Evolutionary conservation across 2,113 vertebrate genomes (phyloP).

Genomic region (Struthio camelus): DNA sequence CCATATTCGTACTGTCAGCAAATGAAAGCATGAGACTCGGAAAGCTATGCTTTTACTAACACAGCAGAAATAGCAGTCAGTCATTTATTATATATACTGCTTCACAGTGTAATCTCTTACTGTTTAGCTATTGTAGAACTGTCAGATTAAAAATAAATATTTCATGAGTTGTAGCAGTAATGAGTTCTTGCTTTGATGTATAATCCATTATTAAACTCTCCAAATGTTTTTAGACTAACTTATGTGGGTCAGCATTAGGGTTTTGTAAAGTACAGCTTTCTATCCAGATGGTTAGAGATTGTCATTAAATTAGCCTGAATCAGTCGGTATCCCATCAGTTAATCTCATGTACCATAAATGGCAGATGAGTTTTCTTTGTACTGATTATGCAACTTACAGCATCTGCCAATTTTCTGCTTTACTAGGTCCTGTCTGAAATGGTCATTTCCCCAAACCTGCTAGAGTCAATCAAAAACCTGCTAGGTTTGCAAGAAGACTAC

Average conservation of each 20-base stretch:
- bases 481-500: not conserved
- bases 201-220: conserved; percentile 68
- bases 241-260: conserved; percentile 38
- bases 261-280: conserved; percentile 18
- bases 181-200: conserved; percentile 65
- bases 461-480: conserved; percentile 51
- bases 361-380: conserved; percentile 58
- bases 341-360: conserved; percentile 37
- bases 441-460: conserved; percentile 57
- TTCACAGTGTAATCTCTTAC: conserved; percentile 37
- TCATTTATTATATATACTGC: conserved; percentile 52
- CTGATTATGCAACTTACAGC: conserved; percentile 39
- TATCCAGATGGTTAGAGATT: conserved; percentile 61
- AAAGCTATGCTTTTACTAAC: conserved; percentile 44
- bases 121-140: conserved; percentile 49
- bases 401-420: conserved; percentile 68
- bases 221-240: conserved; percentile 47
- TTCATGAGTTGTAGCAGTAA: conserved; percentile 50
- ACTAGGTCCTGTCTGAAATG: conserved; percentile 49
- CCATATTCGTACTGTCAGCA: not conserved
- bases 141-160: conserved; percentile 68
- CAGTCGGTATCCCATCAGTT: conserved; percentile 42
- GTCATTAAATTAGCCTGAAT: conserved; percentile 58
- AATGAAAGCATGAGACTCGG: not conserved
- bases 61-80: conserved; percentile 36